Evolutionary conservation across 2,797 vertebrate species (phyloP), one percentile per base, ranked within the genome.

Genomic region (Aplochiton taeniatus): DNA sequence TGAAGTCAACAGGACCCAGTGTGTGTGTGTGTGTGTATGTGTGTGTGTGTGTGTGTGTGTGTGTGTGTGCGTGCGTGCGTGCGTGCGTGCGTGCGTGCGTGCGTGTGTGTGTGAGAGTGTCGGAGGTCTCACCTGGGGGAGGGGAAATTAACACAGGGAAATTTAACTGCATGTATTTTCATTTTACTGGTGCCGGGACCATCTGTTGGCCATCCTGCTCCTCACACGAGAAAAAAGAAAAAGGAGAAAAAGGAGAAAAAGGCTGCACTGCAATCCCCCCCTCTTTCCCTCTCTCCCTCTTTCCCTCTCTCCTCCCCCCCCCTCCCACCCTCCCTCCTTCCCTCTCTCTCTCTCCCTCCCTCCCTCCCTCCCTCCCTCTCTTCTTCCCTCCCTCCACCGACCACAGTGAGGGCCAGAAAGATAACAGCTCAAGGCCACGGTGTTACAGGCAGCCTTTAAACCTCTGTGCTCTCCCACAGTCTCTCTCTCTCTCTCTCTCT

Each of bases 81-180:
- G 50, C 50, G 55, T 59, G 48, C 19, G 56, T n/a, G 65, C 0
- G 56, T 47, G 44, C 9, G 11, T 45, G 66, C 8, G 4, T 46
- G 48, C 53, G 75, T 60, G 79, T 47, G 44, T 14, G 11, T 45
- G 66, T 6, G 4, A 41, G 48, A 52, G 75, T 60, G 79, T 81
- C 86, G 52, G 82, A 90, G 86, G 88, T 86, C 91, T 93, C 93
- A 93, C 94, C 91, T 92, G 80, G 86, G 92, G 91, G 92, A 91
- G 84, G 81, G 90, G 91, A 90, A 93, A 95, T 92, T 83, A 94
- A 91, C 87, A 77, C 86, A 82, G 85, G 93, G 91, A 88, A 83
- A 92, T 93, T 93, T 95, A 87, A 92, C 89, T 69, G 88, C 70
- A 0, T 83, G 91, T 92, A 90, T 94, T 95, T 94, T 91, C 85